Conservation (phyloP, 2,113 vertebrate genomes). For the Chaetorhynchus papuensis region DNA sequence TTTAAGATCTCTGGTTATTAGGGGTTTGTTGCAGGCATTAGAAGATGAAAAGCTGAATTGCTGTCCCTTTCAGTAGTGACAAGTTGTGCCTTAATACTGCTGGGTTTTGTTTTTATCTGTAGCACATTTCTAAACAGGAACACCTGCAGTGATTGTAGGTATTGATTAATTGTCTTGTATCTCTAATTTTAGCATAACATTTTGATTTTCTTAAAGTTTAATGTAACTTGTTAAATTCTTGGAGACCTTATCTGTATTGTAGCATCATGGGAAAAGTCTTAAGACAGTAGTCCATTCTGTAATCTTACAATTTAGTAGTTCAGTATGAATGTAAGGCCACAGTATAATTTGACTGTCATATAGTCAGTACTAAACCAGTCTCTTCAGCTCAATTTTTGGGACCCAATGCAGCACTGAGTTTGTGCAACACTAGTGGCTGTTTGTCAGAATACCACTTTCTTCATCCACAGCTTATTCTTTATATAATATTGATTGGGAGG, state of each 20-base stretch:
- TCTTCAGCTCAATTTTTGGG: neutral
- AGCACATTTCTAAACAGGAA: neutral
- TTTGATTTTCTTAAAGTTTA: neutral
- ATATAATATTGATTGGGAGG: neutral
- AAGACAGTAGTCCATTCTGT: neutral
- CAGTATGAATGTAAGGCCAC: neutral
- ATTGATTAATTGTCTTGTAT: fast-evolving
- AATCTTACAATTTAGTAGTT: neutral
- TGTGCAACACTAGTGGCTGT: neutral
- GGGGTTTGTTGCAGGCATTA: neutral
- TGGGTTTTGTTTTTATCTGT: neutral
- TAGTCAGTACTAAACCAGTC: neutral
- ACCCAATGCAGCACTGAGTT: neutral
- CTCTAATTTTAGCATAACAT: neutral
- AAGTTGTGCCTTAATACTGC: neutral
- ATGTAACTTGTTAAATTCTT: neutral
- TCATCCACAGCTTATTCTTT: neutral
- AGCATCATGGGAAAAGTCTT: neutral
- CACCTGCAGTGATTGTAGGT: neutral
- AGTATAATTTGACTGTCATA: neutral
- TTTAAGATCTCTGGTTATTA: neutral
- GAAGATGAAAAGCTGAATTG: neutral
- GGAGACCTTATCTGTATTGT: neutral
- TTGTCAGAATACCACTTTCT: neutral
- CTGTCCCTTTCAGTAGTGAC: neutral